Percentiles rank a stretch among this genome's conserved stretches.
Evolutionary conservation across 2,113 vertebrate species (phyloP).

Genomic region (Potamarius usumacintae): DNA sequence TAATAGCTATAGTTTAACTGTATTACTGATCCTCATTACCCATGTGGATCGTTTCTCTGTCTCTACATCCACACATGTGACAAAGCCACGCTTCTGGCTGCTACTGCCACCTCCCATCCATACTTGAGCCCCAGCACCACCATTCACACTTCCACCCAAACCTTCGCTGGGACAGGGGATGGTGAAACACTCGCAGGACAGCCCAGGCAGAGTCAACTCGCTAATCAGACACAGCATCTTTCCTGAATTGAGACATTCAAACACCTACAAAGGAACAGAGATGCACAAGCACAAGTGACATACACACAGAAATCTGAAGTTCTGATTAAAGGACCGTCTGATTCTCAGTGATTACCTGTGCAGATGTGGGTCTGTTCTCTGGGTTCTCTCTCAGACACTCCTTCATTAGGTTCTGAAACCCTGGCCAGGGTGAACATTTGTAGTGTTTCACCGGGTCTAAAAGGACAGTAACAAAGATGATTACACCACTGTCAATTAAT

Average conservation of each 20-base stretch:
- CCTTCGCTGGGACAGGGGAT: slow-evolving; percentile 64
- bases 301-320: not conserved
- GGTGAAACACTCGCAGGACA: slow-evolving; percentile 79
- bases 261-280: slow-evolving; percentile 71
- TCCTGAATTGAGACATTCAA: slow-evolving; percentile 85
- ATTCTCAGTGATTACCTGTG: slow-evolving; percentile 74
- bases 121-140: slow-evolving; percentile 57
- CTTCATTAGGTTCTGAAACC: slow-evolving; percentile 86
- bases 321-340: not conserved
- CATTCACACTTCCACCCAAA: not conserved
- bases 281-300: not conserved
- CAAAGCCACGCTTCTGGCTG: slow-evolving; percentile 73
- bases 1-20: not conserved
- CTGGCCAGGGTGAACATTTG: slow-evolving; percentile 85
- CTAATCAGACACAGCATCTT: slow-evolving; percentile 87
- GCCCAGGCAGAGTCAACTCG: slow-evolving; percentile 71
- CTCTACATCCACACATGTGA: slow-evolving; percentile 80
- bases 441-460: slow-evolving; percentile 93
- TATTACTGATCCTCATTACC: slow-evolving; percentile 67
- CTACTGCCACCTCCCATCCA: slow-evolving; percentile 89
- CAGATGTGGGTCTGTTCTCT: slow-evolving; percentile 88
- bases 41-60: slow-evolving; percentile 71
- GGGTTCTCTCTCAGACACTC: slow-evolving; percentile 89
- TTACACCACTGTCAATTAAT: not conserved
- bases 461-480: slow-evolving; percentile 35